Evolutionary conservation across 2,113 vertebrate genomes (phyloP), one percentile per base, ranked within the genome.

Genomic region (Cheirogaleus medius): DNA sequence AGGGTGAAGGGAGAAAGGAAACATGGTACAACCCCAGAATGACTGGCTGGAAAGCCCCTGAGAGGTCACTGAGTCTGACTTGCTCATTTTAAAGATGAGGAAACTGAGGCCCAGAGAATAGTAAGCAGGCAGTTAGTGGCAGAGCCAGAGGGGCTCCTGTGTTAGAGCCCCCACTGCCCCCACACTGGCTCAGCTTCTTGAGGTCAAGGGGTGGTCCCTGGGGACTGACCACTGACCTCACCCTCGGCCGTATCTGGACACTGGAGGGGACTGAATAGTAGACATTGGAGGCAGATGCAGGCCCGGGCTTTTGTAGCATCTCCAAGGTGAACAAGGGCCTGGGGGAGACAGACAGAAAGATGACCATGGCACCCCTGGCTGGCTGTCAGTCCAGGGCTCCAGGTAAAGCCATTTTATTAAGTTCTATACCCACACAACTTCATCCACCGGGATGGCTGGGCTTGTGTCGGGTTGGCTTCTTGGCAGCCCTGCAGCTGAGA

Each of bases 401-500:
- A 0, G 27, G 71, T 7, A 32, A 8, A 60, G 47, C 42, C 12
- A 15, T 27, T 58, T 7, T 44, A 4, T 3, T 21, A 25, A 47
- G 69, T 29, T 77, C 18, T 2, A 9, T 1, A 6, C 20, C n/a
- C 83, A 34, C 73, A 34, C 8, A 14, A n/a, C 25, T 20, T 8
- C 10, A 0, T 20, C n/a, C 8, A 6, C 76, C 9, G 4, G 37
- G 84, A 74, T 11, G 32, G 23, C 76, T 34, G 5, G 17, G 60
- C 18, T 0, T 1, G 15, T 3, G 27, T 9, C 14, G 0, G 21
- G 15, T 27, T 20, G 25, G 29, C 44, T 18, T 11, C 71, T 44
- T 13, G 82, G 83, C 63, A 21, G 69, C 37, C 39, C 49, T 32
- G 1, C 8, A 8, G 47, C 88, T 58, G 3, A 71, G 5, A 25